Percentiles rank a stretch among this genome's conserved stretches.
phyloP scores from a whole-genome alignment of 2,888 invertebrate species.

The Aplocera efformata region DNA sequence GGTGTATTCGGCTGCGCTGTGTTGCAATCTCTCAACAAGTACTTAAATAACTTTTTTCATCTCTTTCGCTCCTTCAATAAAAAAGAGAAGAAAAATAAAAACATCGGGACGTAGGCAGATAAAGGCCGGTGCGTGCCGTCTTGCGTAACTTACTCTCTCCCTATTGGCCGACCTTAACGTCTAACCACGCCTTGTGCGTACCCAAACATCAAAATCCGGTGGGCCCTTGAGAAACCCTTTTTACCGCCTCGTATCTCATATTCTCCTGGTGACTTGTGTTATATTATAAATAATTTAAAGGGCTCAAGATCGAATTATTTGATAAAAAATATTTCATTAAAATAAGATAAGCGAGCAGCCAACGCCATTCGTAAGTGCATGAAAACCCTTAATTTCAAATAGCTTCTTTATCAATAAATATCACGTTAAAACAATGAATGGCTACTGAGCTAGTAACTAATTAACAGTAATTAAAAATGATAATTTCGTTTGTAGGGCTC shows the following conservation, averaged over 20 bases:
- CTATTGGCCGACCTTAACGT: conserved; percentile 54
- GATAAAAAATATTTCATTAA: conserved; percentile 38
- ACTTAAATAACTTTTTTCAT: conserved; percentile 15
- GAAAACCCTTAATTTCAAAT: no score
- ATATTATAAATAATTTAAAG: conserved; percentile 82
- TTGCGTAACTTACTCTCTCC: conserved; percentile 61
- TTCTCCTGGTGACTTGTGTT: conserved; percentile 72
- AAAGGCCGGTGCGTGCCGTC: conserved; percentile 51
- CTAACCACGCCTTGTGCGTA: conserved; percentile 75
- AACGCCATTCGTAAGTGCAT: no score
- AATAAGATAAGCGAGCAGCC: no score
- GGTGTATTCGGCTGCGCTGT: not conserved
- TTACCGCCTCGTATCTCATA: conserved; percentile 60
- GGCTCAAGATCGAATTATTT: conserved; percentile 61
- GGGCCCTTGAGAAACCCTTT: conserved; percentile 71
- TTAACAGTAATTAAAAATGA: conserved; percentile 57
- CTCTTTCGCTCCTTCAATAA: conserved; percentile 29
- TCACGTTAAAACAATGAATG: conserved; percentile 21
- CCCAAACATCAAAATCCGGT: conserved; percentile 66
- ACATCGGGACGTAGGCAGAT: conserved; percentile 36
- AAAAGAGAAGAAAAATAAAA: conserved; percentile 22
- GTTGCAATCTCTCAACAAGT: conserved; percentile 13
- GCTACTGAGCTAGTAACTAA: conserved; percentile 24
- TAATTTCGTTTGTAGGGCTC: conserved; percentile 34
- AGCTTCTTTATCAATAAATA: no score